phyloP scores from a whole-genome alignment of 2,888 invertebrate species.

The Mesochorus sp. region DNA sequence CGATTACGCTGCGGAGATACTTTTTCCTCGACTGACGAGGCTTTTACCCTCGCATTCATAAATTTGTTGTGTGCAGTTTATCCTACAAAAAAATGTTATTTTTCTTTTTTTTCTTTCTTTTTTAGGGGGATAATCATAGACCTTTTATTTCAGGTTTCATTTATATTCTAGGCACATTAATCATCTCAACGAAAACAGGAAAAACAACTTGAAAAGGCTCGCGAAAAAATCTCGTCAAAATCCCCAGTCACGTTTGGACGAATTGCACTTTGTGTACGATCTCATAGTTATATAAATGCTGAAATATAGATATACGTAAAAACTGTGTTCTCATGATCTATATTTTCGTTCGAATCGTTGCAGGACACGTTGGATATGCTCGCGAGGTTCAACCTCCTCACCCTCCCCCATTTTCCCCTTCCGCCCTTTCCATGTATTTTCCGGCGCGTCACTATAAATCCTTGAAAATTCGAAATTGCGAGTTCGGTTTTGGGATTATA shows the following conservation, averaged over 20 bases:
- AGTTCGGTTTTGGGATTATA: conserved; percentile 59
- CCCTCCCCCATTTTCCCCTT: neutral
- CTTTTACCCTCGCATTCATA: too few species aligned
- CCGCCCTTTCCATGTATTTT: neutral
- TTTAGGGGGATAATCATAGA: too few species aligned
- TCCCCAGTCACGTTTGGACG: conserved; percentile 21
- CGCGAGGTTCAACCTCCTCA: conserved; percentile 13
- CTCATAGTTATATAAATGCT: conserved; percentile 4
- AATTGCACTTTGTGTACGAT: conserved; percentile 40
- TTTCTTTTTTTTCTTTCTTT: neutral
- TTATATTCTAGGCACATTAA: neutral
- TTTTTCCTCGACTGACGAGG: too few species aligned
- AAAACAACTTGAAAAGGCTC: neutral
- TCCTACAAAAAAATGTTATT: neutral
- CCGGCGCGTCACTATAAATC: conserved; percentile 59
- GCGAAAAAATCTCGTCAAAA: conserved; percentile 21
- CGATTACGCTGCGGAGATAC: too few species aligned
- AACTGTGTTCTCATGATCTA: conserved; percentile 3
- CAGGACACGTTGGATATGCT: conserved; percentile 30
- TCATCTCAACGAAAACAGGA: neutral
- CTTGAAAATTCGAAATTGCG: conserved; percentile 62
- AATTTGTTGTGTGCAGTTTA: too few species aligned
- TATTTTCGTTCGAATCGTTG: conserved; percentile 13
- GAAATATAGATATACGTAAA: conserved; percentile 4
- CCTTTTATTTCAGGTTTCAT: too few species aligned